phyloP scores from a whole-genome alignment of 92 coral and sea anemone genomes.

The Virgularia gustaviana region DNA sequence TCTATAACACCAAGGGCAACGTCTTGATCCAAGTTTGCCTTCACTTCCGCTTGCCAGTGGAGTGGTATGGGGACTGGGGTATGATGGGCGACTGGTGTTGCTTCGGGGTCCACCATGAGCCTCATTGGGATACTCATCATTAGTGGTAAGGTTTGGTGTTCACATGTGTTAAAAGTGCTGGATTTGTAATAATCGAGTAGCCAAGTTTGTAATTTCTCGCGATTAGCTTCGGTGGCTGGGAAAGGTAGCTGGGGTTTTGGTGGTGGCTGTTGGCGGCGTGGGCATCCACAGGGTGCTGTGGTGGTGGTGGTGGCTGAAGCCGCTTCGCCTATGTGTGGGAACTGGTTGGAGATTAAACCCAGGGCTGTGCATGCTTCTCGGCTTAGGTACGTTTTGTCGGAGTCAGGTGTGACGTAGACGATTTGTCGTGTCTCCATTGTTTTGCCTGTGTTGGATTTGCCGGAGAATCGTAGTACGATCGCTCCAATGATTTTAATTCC shows the following conservation, averaged over 20 bases:
- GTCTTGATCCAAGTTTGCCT: constrained; percentile 55
- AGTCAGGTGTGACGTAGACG: constrained; percentile 42
- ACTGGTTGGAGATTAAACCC: constrained; percentile 40
- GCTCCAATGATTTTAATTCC: constrained; percentile 62
- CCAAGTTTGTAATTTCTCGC: constrained; percentile 47
- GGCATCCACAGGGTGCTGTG: constrained; percentile 43
- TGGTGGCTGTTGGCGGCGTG: constrained; percentile 38
- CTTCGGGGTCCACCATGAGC: constrained; percentile 51
- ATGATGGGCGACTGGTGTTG: constrained; percentile 59
- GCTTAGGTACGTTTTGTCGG: constrained; percentile 55
- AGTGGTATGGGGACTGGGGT: constrained; percentile 61
- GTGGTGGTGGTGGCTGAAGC: background rate
- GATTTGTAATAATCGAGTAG: constrained; percentile 52
- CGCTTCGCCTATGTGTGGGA: constrained; percentile 54
- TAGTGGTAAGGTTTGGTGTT: constrained; percentile 57
- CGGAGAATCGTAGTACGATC: constrained; percentile 54
- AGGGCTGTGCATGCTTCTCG: constrained; percentile 55
- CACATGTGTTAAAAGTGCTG: constrained; percentile 64
- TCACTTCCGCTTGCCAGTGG: constrained; percentile 58
- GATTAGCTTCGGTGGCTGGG: constrained; percentile 50
- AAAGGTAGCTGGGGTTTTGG: constrained; percentile 40
- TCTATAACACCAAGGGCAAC: constrained; percentile 53
- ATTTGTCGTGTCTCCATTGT: constrained; percentile 50
- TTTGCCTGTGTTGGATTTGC: constrained; percentile 43
- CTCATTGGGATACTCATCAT: constrained; percentile 53